Evolutionary conservation across 2,888 invertebrate species (phyloP).

Genomic region (Drosophila helvetica): DNA sequence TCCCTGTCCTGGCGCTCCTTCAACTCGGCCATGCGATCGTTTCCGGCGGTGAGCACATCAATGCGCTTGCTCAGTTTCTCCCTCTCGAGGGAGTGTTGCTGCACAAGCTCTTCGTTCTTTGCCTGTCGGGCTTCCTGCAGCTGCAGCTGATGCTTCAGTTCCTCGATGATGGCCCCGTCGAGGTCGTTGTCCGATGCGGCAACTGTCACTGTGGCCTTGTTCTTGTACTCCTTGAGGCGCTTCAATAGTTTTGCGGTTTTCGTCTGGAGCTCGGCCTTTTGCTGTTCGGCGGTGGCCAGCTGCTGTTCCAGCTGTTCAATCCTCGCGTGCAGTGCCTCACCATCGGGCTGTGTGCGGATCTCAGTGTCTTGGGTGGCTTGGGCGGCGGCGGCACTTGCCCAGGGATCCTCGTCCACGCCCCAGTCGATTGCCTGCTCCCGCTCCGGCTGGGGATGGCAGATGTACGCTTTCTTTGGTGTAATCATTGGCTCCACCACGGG

Average conservation of each 20-base stretch:
- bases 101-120: slow-evolving; percentile 86
- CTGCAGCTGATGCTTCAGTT: slow-evolving; percentile 88
- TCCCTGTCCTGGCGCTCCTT: slow-evolving; percentile 93
- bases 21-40: slow-evolving; percentile 90
- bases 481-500: slow-evolving; percentile 81
- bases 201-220: slow-evolving; percentile 72
- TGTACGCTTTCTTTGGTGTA: slow-evolving; percentile 85
- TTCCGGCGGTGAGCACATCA: slow-evolving; percentile 89
- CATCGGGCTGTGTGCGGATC: slow-evolving; percentile 14
- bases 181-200: slow-evolving; percentile 85
- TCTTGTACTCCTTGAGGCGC: slow-evolving; percentile 93
- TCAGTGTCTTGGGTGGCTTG: neutral
- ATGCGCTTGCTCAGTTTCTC: slow-evolving; percentile 88
- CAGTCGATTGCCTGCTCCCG: slow-evolving; percentile 56
- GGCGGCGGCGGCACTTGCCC: slow-evolving; percentile 86
- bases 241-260: slow-evolving; percentile 92
- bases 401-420: slow-evolving; percentile 85
- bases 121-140: slow-evolving; percentile 87
- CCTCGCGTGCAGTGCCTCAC: slow-evolving; percentile 66
- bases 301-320: slow-evolving; percentile 86
- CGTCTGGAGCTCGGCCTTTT: slow-evolving; percentile 86
- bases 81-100: slow-evolving; percentile 88
- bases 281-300: slow-evolving; percentile 86
- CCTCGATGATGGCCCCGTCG: slow-evolving; percentile 91
- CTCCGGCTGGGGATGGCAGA: slow-evolving; percentile 83